Conservation (phyloP, 1,140 invertebrate genomes). For the Oryctes rhinoceros region DNA sequence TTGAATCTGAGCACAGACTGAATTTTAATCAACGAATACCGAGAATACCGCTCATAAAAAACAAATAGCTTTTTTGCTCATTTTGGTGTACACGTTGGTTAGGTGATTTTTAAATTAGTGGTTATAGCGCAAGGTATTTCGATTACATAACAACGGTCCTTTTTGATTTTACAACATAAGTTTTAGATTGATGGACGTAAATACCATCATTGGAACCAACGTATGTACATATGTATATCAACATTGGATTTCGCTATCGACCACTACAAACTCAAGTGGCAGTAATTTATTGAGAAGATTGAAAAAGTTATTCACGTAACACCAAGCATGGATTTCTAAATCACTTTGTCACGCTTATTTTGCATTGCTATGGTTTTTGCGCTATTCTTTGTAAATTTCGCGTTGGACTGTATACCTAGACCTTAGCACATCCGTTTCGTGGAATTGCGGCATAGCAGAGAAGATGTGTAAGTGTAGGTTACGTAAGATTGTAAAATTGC, state of each 20-base stretch:
- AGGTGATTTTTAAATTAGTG: background rate
- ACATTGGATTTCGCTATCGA: background rate
- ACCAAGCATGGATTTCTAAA: conserved; percentile 8
- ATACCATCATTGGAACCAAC: background rate
- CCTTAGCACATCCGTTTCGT: background rate
- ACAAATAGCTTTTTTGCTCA: conserved; percentile 20
- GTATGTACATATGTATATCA: background rate
- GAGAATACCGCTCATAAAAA: conserved; percentile 16
- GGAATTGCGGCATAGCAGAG: background rate
- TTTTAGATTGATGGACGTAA: too few species aligned
- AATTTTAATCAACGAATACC: conserved; percentile 29
- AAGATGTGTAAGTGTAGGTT: conserved; percentile 1
- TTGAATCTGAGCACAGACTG: background rate
- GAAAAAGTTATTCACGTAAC: conserved; percentile 19
- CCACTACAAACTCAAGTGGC: background rate
- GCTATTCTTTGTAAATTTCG: conserved; percentile 10
- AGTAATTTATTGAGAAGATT: background rate
- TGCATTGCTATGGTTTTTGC: background rate
- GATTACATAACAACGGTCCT: too few species aligned
- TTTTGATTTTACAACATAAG: too few species aligned
- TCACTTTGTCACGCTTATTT: conserved; percentile 26
- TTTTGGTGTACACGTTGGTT: background rate
- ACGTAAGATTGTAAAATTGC: background rate
- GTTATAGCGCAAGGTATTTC: background rate
- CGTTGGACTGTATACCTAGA: background rate